Evolutionary conservation across 2,888 invertebrate species (phyloP), one percentile per base, ranked within the genome.

Genomic region (Sepiola atlantica): DNA sequence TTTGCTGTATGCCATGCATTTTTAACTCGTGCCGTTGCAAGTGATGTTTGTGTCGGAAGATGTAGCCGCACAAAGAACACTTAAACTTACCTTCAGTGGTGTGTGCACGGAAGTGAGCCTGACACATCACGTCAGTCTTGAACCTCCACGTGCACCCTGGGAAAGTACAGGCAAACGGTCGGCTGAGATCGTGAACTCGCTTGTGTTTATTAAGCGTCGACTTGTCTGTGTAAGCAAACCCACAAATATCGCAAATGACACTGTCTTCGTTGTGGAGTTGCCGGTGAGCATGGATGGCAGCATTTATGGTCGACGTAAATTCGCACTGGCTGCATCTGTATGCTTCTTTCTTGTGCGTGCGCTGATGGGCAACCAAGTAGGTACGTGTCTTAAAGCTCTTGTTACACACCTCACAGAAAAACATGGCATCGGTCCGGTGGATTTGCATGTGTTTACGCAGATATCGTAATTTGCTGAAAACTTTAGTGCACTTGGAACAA

Each of bases 131-230:
- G 93, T 97, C 96, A 10, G 96, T 96, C 94, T 96, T 96, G 94
- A 97, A 97, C 28, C 97, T 93, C 97, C 96, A 97, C 0, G 97
- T 97, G 95, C 97, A 97, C 0, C 96, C 97, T n/a, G 96, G 96
- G 94, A 95, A 96, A 20, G 95, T 95, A 94, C 97, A 97, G 0
- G 96, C 96, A 95, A 95, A 97, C 0, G 97, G 97, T 45, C 97
- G 95, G 61, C 94, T 95, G 14, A 95, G 94, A 94, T 97, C 97
- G 94, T 97, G 97, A n/a, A 97, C 97, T 54, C 96, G 95, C 94
- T 96, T 97, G 94, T 97, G 97, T 95, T 97, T 97, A 55, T 95
- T 95, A 57, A 97, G 94, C 0, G 97, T 97, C 3, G 97, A 96
- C 94, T 96, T 96, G 94, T 97, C 97, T 6, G 95, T 96, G 95